Evolutionary conservation across 2,797 vertebrate species (phyloP).

Genomic region (Neostethus bicornis): DNA sequence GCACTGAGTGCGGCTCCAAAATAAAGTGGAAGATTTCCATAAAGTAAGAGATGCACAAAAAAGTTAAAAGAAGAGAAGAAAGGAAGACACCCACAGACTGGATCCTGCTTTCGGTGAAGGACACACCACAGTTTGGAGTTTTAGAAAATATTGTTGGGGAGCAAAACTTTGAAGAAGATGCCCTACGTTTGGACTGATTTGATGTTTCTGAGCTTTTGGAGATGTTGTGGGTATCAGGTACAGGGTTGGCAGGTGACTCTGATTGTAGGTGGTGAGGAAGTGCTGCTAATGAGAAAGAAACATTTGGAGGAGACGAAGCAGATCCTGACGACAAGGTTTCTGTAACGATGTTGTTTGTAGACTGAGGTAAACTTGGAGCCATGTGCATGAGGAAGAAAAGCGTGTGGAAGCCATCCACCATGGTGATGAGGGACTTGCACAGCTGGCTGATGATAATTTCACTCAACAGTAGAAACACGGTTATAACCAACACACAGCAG

Average conservation of each 20-base stretch:
- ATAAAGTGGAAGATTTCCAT: conserved; percentile 71
- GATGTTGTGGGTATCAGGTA: not conserved
- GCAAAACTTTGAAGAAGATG: not conserved
- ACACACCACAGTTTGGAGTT: conserved; percentile 20
- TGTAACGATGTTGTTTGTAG: not conserved
- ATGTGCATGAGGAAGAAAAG: conserved; percentile 71
- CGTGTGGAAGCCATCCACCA: conserved; percentile 79
- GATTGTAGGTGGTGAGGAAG: not conserved
- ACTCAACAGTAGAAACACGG: conserved; percentile 66
- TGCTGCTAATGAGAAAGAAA: conserved; percentile 6
- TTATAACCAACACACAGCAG: conserved; percentile 66
- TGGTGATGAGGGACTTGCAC: conserved; percentile 75
- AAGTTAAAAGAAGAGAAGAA: conserved; percentile 73
- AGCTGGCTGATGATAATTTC: conserved; percentile 72
- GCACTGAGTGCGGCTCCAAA: conserved; percentile 64
- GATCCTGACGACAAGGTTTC: conserved; percentile 1
- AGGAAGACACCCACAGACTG: conserved; percentile 68
- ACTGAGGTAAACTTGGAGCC: conserved; percentile 32
- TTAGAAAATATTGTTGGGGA: not conserved
- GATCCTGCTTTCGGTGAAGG: conserved; percentile 53
- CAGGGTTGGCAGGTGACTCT: not conserved
- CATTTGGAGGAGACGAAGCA: not conserved
- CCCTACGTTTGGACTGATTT: conserved; percentile 1
- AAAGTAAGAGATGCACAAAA: conserved; percentile 73
- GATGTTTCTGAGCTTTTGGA: not conserved